These are phyloP conservation scores for Holothuria glaberrima DNA, from an alignment of 35 echinoderm and acorn worm species.

Conservation along the genomic window DNA sequence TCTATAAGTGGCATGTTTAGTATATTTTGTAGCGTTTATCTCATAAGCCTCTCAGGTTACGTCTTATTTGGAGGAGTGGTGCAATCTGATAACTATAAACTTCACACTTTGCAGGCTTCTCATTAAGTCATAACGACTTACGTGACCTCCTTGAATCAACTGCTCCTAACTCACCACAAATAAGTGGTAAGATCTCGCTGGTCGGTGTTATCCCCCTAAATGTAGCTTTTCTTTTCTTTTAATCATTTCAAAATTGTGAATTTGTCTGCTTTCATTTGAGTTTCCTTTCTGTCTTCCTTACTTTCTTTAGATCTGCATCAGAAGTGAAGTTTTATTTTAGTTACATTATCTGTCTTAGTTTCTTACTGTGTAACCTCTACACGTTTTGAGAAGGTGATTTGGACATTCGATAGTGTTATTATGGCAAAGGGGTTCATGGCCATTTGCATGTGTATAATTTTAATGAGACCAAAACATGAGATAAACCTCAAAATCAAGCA, in stretches of 20 bases:
- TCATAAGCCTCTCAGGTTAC: too few species aligned
- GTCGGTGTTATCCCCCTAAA: slow-evolving; percentile 4
- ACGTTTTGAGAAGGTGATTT: too few species aligned
- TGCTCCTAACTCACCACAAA: slow-evolving; percentile 85
- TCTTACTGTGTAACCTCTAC: not conserved
- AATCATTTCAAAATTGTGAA: not conserved
- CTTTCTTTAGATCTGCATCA: not conserved
- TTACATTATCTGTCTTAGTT: not conserved
- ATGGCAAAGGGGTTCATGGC: too few species aligned
- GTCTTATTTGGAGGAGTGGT: too few species aligned
- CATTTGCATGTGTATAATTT: too few species aligned
- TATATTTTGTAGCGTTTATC: too few species aligned
- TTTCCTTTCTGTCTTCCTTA: not conserved
- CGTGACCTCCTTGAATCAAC: slow-evolving; percentile 92
- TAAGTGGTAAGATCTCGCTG: slow-evolving; percentile 84
- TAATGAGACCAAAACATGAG: too few species aligned
- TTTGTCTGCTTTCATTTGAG: not conserved
- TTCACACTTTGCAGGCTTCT: slow-evolving; percentile 74
- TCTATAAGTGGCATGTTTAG: too few species aligned
- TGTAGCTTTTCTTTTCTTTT: not conserved
- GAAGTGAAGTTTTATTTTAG: not conserved
- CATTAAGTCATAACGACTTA: slow-evolving; percentile 95
- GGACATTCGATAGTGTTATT: too few species aligned
- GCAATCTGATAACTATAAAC: too few species aligned
- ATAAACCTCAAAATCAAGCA: too few species aligned